A percentile compares a stretch with the other conserved stretches of the same genome.
Evolutionary conservation across 2,797 vertebrate species (phyloP).

Genomic region (Danio tinwini): DNA sequence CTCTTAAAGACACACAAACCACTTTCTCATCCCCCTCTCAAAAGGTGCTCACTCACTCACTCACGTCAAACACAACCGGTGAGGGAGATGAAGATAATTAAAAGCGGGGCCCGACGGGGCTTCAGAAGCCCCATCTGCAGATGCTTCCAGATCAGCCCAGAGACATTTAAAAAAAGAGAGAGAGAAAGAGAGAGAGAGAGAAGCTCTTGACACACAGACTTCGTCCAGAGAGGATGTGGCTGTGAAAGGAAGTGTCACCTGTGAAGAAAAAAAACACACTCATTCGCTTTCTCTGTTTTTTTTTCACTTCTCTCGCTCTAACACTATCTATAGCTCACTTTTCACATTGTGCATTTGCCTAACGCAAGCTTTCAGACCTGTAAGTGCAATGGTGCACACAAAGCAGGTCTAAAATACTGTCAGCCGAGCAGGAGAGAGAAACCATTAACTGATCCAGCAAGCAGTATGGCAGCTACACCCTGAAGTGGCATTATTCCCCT

Average conservation of each 20-base stretch:
- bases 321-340: slow-evolving; percentile 55
- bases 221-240: slow-evolving; percentile 50
- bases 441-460: slow-evolving; percentile 59
- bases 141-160: slow-evolving; percentile 56
- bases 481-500: slow-evolving; percentile 57
- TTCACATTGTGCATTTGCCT: slow-evolving; percentile 53
- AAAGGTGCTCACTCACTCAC: background rate
- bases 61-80: background rate
- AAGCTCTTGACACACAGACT: slow-evolving; percentile 45
- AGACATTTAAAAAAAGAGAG: slow-evolving; percentile 21
- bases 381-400: slow-evolving; percentile 58
- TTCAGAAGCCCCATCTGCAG: slow-evolving; percentile 55
- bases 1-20: slow-evolving; percentile 53
- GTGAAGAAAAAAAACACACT: slow-evolving; percentile 36
- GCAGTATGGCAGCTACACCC: slow-evolving; percentile 54
- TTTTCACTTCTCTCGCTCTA: slow-evolving; percentile 14
- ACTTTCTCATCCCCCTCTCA: background rate
- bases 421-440: slow-evolving; percentile 53
- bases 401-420: slow-evolving; percentile 59
- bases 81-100: slow-evolving; percentile 61
- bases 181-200: slow-evolving; percentile 33
- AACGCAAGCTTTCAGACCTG: slow-evolving; percentile 52
- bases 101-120: slow-evolving; percentile 47
- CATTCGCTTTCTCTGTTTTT: slow-evolving; percentile 16
- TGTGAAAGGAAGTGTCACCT: slow-evolving; percentile 59